phyloP scores from a whole-genome alignment of 2,113 vertebrate species.

The Neolamprologus caudopunctatus region DNA sequence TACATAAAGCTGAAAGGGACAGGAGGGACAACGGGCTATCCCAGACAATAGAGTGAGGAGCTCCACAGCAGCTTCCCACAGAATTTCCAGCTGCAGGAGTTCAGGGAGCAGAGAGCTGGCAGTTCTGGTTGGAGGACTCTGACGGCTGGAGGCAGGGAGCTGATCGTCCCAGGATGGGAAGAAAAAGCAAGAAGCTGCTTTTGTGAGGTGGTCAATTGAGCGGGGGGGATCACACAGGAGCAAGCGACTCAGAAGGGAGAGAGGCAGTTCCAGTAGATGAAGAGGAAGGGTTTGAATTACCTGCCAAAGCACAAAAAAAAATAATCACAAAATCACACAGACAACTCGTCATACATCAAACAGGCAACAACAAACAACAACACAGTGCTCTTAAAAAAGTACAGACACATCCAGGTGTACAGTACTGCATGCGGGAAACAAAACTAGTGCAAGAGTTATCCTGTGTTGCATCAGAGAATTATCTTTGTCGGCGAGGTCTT shows the following conservation, averaged over 20 bases:
- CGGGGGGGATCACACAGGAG: conserved; percentile 68
- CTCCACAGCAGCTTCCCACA: conserved; percentile 67
- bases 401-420: conserved; percentile 12
- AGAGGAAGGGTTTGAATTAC: conserved; percentile 71
- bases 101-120: conserved; percentile 60
- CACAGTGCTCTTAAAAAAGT: neutral
- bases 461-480: conserved; percentile 43
- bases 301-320: conserved; percentile 60
- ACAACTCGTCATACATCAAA: neutral
- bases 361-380: conserved; percentile 27
- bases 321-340: neutral
- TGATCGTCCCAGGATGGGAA: neutral
- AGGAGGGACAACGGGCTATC: conserved; percentile 56
- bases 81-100: conserved; percentile 48
- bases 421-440: neutral
- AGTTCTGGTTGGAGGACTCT: conserved; percentile 18
- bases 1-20: conserved; percentile 44
- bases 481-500: neutral
- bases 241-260: conserved; percentile 80
- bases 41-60: conserved; percentile 79
- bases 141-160: neutral
- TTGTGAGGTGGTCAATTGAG: conserved; percentile 65
- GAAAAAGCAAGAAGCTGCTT: conserved; percentile 54
- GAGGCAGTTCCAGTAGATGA: conserved; percentile 70
- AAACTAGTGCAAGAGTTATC: conserved; percentile 14